Evolutionary conservation across 2,888 invertebrate species (phyloP).

Genomic region (Melanostoma mellinum): DNA sequence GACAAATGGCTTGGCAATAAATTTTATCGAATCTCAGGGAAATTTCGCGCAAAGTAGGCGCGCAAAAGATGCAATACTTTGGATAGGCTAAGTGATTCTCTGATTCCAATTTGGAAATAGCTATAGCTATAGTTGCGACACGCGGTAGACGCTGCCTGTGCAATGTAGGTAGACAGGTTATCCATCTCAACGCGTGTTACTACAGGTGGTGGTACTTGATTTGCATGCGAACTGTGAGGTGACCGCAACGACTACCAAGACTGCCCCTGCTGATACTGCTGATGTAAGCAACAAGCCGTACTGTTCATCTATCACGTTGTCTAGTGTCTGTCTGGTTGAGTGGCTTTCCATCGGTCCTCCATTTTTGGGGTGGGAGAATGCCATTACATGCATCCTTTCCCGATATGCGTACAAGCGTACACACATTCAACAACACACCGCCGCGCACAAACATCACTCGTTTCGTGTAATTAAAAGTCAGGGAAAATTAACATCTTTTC

Average conservation of each 20-base stretch:
- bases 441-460: slow-evolving; percentile 13
- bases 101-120: slow-evolving; percentile 66
- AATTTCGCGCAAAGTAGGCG: slow-evolving; percentile 51
- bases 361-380: neutral
- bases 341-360: slow-evolving; percentile 45
- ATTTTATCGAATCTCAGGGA: slow-evolving; percentile 63
- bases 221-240: slow-evolving; percentile 63
- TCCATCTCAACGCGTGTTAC: slow-evolving; percentile 61
- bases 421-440: neutral
- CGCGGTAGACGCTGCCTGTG: slow-evolving; percentile 2
- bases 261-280: slow-evolving; percentile 29
- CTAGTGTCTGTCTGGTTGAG: slow-evolving; percentile 60
- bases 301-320: slow-evolving; percentile 64
- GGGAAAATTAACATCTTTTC: slow-evolving; percentile 60
- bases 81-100: slow-evolving; percentile 68
- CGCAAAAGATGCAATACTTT: slow-evolving; percentile 48
- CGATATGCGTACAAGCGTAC: slow-evolving; percentile 36
- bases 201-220: slow-evolving; percentile 69
- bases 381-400: no score
- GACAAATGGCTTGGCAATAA: slow-evolving; percentile 70
- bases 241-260: slow-evolving; percentile 44
- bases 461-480: slow-evolving; percentile 71
- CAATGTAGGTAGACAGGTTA: slow-evolving; percentile 71
- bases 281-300: slow-evolving; percentile 37
- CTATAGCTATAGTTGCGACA: slow-evolving; percentile 1